Conservation (phyloP, 2,113 vertebrate genomes). For the Podilymbus podiceps region DNA sequence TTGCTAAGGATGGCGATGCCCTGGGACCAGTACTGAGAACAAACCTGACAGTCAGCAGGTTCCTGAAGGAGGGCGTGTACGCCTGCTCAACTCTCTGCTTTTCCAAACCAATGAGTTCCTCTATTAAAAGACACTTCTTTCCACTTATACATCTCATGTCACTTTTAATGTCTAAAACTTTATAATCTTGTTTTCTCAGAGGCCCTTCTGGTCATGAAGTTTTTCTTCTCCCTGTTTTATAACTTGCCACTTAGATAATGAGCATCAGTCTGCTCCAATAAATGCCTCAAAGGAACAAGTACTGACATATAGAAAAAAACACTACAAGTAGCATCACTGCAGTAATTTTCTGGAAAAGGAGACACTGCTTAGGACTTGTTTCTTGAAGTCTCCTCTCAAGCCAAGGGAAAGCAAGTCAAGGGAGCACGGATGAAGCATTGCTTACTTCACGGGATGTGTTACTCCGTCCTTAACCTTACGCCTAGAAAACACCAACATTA, state of each 20-base stretch:
- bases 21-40: background rate
- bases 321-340: background rate
- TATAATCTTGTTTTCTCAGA: background rate
- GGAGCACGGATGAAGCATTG: fast-evolving
- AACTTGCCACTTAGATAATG: background rate
- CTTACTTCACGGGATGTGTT: background rate
- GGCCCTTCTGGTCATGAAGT: background rate
- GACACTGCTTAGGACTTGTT: background rate
- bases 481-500: fast-evolving
- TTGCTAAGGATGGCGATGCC: background rate
- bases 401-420: background rate
- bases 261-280: background rate
- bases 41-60: background rate
- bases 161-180: background rate
- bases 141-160: background rate
- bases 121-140: background rate
- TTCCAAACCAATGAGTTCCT: background rate
- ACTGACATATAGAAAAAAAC: background rate
- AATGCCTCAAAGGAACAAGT: background rate
- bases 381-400: background rate
- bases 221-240: background rate
- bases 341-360: background rate
- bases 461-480: background rate
- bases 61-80: background rate
- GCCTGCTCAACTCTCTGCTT: background rate